These are phyloP conservation scores for Eucidaris tribuloides DNA, from an alignment of 35 echinoderm and acorn worm species.

Conservation along the genomic window DNA sequence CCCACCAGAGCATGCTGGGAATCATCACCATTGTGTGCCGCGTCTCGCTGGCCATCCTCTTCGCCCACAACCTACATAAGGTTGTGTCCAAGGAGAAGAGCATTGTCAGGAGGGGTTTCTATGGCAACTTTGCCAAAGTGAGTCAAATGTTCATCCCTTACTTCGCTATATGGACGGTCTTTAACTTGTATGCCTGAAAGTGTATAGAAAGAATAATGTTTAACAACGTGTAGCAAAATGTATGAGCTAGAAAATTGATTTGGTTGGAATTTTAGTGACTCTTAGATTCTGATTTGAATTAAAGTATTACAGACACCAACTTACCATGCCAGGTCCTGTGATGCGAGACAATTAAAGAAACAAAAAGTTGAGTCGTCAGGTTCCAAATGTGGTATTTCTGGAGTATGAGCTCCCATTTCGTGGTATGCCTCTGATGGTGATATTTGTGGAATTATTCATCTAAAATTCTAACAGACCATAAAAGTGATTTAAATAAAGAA, in stretches of 20 bases:
- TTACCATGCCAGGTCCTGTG: too few relatives aligned
- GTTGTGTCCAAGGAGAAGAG: slow-evolving; percentile 85
- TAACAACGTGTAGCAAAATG: not conserved
- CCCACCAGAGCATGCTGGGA: slow-evolving; percentile 74
- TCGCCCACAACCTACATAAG: slow-evolving; percentile 74
- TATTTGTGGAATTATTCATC: too few relatives aligned
- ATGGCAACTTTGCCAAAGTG: slow-evolving; percentile 89
- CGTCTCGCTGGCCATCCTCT: slow-evolving; percentile 64
- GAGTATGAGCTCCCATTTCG: too few relatives aligned
- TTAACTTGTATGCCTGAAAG: not conserved
- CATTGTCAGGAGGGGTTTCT: slow-evolving; percentile 64
- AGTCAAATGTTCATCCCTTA: not conserved
- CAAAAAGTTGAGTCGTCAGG: too few relatives aligned
- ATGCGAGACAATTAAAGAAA: too few relatives aligned
- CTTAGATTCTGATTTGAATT: too few relatives aligned
- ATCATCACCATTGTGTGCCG: slow-evolving; percentile 64
- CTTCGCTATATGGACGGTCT: not conserved
- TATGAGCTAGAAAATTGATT: not conserved
- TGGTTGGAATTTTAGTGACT: too few relatives aligned
- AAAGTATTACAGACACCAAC: too few relatives aligned
- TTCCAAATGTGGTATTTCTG: too few relatives aligned
- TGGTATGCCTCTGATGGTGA: too few relatives aligned
- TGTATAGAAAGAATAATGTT: not conserved
- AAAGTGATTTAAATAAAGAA: too few relatives aligned
- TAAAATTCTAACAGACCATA: too few relatives aligned